A percentile compares a stretch with the other conserved stretches of the same genome.
Evolutionary conservation across 2,888 invertebrate species (phyloP).

Genomic region (Tridacna crocea): DNA sequence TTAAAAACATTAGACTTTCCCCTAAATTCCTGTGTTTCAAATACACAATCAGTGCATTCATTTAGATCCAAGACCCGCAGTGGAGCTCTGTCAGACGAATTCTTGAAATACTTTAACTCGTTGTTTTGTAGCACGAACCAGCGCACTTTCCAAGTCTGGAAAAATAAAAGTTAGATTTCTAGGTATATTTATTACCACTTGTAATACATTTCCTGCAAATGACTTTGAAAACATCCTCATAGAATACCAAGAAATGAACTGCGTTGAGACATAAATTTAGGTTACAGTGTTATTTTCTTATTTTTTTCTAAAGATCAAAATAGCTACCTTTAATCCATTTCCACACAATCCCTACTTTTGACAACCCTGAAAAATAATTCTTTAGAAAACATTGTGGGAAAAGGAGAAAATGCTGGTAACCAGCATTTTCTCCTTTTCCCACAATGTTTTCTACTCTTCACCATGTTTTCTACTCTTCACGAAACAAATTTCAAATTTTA

Average conservation of each 20-base stretch:
- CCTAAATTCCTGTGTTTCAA: slow-evolving; percentile 61
- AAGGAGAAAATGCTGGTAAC: background rate
- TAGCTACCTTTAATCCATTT: too few species aligned
- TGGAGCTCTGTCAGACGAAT: slow-evolving; percentile 71
- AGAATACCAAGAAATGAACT: too few species aligned
- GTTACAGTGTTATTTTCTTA: too few species aligned
- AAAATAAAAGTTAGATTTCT: background rate
- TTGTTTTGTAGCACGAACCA: slow-evolving; percentile 81
- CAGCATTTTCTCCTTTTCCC: background rate
- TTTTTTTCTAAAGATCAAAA: too few species aligned
- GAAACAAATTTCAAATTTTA: too few species aligned
- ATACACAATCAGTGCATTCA: slow-evolving; percentile 76
- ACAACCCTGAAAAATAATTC: too few species aligned
- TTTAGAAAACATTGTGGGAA: background rate
- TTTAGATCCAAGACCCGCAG: slow-evolving; percentile 77
- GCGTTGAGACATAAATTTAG: too few species aligned
- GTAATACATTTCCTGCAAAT: too few species aligned
- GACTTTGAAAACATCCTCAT: too few species aligned
- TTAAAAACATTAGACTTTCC: slow-evolving; percentile 74
- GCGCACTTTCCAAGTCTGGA: slow-evolving; percentile 79
- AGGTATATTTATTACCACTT: too few species aligned
- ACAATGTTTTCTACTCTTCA: background rate
- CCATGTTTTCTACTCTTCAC: too few species aligned
- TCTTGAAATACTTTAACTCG: slow-evolving; percentile 80
- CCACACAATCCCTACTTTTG: too few species aligned